Evolutionary conservation across 2,888 invertebrate genomes (phyloP).

Genomic region (Ferdinandea cuprea): DNA sequence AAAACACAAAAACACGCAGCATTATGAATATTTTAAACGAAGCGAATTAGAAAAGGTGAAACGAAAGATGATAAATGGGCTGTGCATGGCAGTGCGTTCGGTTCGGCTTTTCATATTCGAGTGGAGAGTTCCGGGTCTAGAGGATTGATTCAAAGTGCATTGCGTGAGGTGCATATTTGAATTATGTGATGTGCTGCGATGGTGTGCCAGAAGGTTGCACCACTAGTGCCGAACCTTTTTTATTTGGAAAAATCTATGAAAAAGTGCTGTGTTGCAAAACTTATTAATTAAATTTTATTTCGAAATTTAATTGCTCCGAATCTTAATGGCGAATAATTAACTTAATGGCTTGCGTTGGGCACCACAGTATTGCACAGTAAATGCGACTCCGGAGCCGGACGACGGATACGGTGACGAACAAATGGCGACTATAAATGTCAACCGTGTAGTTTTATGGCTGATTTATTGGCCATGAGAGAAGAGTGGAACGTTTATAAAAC

Average conservation of each 20-base stretch:
- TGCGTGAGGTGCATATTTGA: conserved; percentile 64
- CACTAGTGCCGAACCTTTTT: conserved; percentile 37
- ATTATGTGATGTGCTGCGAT: too few relatives aligned
- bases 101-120: conserved; percentile 22
- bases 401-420: conserved; percentile 34
- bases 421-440: conserved; percentile 61
- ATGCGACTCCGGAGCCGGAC: too few relatives aligned
- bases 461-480: conserved; percentile 51
- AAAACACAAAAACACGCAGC: conserved; percentile 11
- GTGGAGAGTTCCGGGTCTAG: conserved; percentile 63
- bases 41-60: conserved; percentile 70
- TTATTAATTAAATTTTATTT: conserved; percentile 32
- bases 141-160: conserved; percentile 36
- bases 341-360: conserved; percentile 2
- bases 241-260: conserved; percentile 4
- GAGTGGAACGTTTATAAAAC: conserved; percentile 26
- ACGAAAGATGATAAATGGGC: conserved; percentile 66
- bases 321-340: conserved; percentile 12
- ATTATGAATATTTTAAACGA: conserved; percentile 64
- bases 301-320: conserved; percentile 28
- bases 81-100: conserved; percentile 34
- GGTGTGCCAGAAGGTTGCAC: conserved; percentile 40
- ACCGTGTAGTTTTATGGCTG: conserved; percentile 50
- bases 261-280: not conserved
- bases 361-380: not conserved